Evolutionary conservation across 2,888 invertebrate genomes (phyloP).

Genomic region (Cyclophora punctaria): DNA sequence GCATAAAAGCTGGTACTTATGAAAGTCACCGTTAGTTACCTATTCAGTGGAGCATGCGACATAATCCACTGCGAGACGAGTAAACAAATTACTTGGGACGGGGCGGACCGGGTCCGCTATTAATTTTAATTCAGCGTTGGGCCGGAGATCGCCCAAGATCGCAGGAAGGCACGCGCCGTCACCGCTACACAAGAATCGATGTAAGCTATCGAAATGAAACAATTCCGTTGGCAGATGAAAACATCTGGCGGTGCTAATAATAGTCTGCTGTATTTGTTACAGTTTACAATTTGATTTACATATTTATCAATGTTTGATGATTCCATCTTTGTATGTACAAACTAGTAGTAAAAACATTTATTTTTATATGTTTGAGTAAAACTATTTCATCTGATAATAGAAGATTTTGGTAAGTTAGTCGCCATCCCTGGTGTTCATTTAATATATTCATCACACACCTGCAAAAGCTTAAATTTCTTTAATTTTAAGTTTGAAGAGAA

Average conservation of each 20-base stretch:
- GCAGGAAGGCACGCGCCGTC: constrained; percentile 63
- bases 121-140: constrained; percentile 68
- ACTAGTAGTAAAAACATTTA: too few relatives aligned
- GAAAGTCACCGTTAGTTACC: constrained; percentile 63
- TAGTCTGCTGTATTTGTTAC: too few relatives aligned
- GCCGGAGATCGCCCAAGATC: constrained; percentile 63
- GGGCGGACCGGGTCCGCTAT: constrained; percentile 57
- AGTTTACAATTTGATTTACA: too few relatives aligned
- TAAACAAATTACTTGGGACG: constrained; percentile 69
- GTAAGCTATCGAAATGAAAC: constrained; percentile 8
- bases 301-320: too few relatives aligned
- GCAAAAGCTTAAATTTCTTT: too few relatives aligned
- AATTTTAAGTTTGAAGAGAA: too few relatives aligned
- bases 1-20: constrained; percentile 18
- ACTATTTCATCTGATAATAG: too few relatives aligned
- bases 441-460: too few relatives aligned
- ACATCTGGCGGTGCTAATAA: not conserved
- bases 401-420: too few relatives aligned
- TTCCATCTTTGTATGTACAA: too few relatives aligned
- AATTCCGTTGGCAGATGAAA: not conserved
- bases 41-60: constrained; percentile 66
- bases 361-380: too few relatives aligned
- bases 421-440: too few relatives aligned
- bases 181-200: constrained; percentile 12
- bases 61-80: constrained; percentile 68